Percentiles rank a stretch among this genome's conserved stretches.
Evolutionary conservation across 2,888 invertebrate species (phyloP).

Genomic region (Odontocolon sp.): DNA sequence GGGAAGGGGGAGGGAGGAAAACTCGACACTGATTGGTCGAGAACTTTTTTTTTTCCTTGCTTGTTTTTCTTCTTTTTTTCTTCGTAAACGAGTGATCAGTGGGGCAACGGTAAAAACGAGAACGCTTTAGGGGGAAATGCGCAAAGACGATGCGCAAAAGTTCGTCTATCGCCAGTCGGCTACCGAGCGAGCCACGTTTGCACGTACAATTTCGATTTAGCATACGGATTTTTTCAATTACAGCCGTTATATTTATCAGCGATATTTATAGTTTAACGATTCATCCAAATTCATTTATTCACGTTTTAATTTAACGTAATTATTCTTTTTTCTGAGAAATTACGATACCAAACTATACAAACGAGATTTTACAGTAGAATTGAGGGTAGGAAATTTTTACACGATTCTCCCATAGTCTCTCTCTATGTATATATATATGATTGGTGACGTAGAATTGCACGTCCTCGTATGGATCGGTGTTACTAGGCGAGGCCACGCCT

Average conservation of each 20-base stretch:
- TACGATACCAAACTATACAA: too few species aligned
- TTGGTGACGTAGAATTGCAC: constrained; percentile 44
- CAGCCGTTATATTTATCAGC: constrained; percentile 54
- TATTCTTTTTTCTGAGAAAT: neutral
- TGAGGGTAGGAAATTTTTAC: constrained; percentile 40
- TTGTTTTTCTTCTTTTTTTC: constrained; percentile 43
- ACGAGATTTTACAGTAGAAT: neutral
- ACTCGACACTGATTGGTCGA: constrained; percentile 60
- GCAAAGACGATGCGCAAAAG: constrained; percentile 67
- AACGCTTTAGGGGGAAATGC: constrained; percentile 66
- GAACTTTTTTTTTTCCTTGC: constrained; percentile 29
- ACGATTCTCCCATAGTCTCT: constrained; percentile 7
- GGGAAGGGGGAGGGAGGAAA: constrained; percentile 24
- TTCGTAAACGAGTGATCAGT: constrained; percentile 65
- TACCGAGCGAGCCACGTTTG: constrained; percentile 69
- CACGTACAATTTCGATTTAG: constrained; percentile 61
- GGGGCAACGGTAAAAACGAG: constrained; percentile 40
- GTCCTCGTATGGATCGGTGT: constrained; percentile 50
- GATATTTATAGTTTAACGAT: neutral
- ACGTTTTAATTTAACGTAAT: neutral
- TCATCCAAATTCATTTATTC: neutral
- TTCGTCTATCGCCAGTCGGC: constrained; percentile 65
- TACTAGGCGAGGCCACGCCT: constrained; percentile 44
- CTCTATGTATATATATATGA: too few species aligned
- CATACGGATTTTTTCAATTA: constrained; percentile 66